A percentile compares a stretch with the other conserved stretches of the same genome.
These are phyloP conservation scores for Dione vanillae DNA, from an alignment of 2,888 invertebrate species.

Conservation along the genomic window DNA sequence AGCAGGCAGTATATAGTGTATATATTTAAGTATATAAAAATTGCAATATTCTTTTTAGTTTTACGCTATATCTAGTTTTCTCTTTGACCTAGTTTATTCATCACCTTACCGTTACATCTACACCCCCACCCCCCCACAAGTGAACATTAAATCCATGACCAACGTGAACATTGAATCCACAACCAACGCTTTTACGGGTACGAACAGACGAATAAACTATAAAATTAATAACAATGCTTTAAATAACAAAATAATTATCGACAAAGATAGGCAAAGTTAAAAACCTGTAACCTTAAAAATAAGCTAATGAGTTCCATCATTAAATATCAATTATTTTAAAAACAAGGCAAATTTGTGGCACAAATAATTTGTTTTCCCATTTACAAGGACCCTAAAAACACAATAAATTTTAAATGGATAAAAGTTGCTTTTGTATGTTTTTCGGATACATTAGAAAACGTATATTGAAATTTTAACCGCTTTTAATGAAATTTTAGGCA, in stretches of 20 bases:
- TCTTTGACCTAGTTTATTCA: too few relatives aligned
- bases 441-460: constrained; percentile 40
- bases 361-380: constrained; percentile 16
- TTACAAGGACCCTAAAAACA: constrained; percentile 11
- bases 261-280: neutral
- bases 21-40: too few relatives aligned
- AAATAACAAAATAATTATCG: neutral
- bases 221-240: too few relatives aligned
- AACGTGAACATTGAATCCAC: too few relatives aligned
- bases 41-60: too few relatives aligned
- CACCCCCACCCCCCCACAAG: too few relatives aligned
- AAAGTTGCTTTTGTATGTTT: constrained; percentile 41
- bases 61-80: too few relatives aligned
- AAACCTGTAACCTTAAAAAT: constrained; percentile 17
- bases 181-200: too few relatives aligned
- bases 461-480: constrained; percentile 45
- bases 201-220: too few relatives aligned
- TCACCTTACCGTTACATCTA: too few relatives aligned
- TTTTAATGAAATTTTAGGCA: constrained; percentile 48
- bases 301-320: constrained; percentile 25
- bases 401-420: constrained; percentile 31
- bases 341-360: constrained; percentile 19
- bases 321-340: constrained; percentile 26
- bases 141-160: too few relatives aligned
- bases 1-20: too few relatives aligned